Base-by-base conservation (phyloP, 2,113 vertebrate genomes). In the Lamprologus lemairii region DNA sequence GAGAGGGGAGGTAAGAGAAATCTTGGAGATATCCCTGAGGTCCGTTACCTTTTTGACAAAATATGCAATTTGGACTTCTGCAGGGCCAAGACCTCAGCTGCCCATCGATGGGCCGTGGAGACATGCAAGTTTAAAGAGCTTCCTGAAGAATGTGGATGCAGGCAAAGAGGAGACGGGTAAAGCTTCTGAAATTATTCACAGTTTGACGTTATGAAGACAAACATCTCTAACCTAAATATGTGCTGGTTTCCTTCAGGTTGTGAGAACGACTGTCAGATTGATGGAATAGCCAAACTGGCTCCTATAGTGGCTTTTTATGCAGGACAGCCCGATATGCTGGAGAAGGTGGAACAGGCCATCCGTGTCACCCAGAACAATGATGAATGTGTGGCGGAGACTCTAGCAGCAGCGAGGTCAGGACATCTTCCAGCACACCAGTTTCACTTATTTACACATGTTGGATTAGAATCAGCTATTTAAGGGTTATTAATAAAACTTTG, bases 301-400 rank as follows among this genome's bases (percentile, higher is more conserved):
- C 95, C 96, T 16, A 14, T 97, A 4, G 95, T 97, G 86, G 96
- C 95, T 12, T 94, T 93, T 86, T 97, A 97, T 68, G 96, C 96
- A 8, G 96, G 96, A 37, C 93, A 96, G 55, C 92, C 94, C 0
- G 94, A 96, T 47, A 94, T 97, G 96, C 80, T 96, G 89, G 93
- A 96, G 13, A 96, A 90, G 55, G 95, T 96, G 7, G 96, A 96
- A 86, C 90, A 89, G 57, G 96, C 95, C 2, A 60, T 75, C 47
- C 94, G 96, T 11, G 93, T 97, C 90, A 97, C 96, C 3, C 96
- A 97, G 89, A 96, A 96, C 92, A 94, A 94, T n/a, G 95, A 97
- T 17, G 89, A 26, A 8, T 97, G 96, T 93, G 95, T 97, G 65
- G 92, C 87, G 2, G 95, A 95, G 88, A 96, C 96, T 81, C 89